Conservation (phyloP, 2,797 vertebrate species). For the Hoplostethus atlanticus region DNA sequence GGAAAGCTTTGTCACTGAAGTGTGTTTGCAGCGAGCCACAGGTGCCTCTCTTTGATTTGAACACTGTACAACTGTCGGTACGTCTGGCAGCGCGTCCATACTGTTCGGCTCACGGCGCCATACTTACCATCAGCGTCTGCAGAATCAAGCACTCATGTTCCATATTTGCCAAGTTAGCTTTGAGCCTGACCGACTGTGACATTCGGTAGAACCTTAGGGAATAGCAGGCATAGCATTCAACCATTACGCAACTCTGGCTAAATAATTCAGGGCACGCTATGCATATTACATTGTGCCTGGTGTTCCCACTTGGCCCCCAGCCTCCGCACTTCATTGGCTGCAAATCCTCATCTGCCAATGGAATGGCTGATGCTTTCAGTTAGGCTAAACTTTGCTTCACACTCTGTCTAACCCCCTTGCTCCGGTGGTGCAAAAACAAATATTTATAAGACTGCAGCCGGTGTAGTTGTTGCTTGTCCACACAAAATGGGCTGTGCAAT, state of each 20-base stretch:
- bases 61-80: not conserved
- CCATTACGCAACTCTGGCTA: slow-evolving; percentile 64
- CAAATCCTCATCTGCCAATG: slow-evolving; percentile 26
- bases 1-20: slow-evolving; percentile 1
- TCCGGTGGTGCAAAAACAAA: not conserved
- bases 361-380: slow-evolving; percentile 24
- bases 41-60: slow-evolving; percentile 38
- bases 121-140: slow-evolving; percentile 46
- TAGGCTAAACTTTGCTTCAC: slow-evolving; percentile 10
- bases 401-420: not conserved
- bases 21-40: slow-evolving; percentile 14
- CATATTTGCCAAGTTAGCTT: slow-evolving; percentile 59
- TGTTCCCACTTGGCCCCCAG: slow-evolving; percentile 44
- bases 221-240: slow-evolving; percentile 45
- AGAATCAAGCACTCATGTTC: slow-evolving; percentile 36
- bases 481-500: not conserved
- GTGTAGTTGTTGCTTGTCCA: not conserved
- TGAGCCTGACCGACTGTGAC: slow-evolving; percentile 73
- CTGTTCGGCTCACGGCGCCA: slow-evolving; percentile 10
- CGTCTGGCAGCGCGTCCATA: slow-evolving; percentile 7
- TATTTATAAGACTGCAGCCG: not conserved
- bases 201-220: slow-evolving; percentile 59
- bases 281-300: slow-evolving; percentile 67
- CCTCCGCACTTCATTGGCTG: slow-evolving; percentile 40
- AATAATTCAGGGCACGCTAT: slow-evolving; percentile 71